phyloP scores from a whole-genome alignment of 2,797 vertebrate species.

The Pseudochirops corinnae region DNA sequence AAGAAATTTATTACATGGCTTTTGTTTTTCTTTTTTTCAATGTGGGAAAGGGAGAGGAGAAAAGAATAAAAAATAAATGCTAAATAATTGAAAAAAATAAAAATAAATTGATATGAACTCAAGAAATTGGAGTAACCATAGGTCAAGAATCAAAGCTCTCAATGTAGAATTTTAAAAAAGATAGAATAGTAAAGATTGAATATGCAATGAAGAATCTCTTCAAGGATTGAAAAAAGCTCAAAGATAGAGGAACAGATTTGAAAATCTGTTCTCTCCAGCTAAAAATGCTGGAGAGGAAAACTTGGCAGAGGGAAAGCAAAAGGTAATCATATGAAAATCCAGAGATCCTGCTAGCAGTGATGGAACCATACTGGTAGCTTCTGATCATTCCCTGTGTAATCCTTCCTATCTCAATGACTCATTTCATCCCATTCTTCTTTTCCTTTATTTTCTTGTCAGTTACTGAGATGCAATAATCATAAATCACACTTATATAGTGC shows the following conservation, averaged over 20 bases:
- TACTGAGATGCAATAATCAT: not conserved
- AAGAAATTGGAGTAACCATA: not conserved
- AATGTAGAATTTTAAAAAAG: not conserved
- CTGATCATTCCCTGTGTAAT: not conserved
- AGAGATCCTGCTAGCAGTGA: not conserved
- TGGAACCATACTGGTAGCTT: not conserved
- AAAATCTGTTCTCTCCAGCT: too few relatives aligned
- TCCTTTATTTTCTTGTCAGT: not conserved
- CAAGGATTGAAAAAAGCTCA: not conserved
- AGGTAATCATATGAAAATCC: not conserved
- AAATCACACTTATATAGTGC: not conserved
- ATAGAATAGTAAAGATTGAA: not conserved
- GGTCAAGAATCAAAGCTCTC: not conserved
- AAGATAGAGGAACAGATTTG: not conserved
- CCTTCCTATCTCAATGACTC: not conserved
- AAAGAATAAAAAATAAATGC: not conserved
- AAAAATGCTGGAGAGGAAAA: not conserved
- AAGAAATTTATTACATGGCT: not conserved
- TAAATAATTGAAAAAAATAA: not conserved
- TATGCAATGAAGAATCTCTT: not conserved
- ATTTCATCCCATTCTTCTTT: not conserved
- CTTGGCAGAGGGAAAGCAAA: not conserved
- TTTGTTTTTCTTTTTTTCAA: not conserved
- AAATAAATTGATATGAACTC: not conserved
- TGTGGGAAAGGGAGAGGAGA: not conserved